Evolutionary conservation across 2,888 invertebrate genomes (phyloP).

Genomic region (Meliscaeva auricollis): DNA sequence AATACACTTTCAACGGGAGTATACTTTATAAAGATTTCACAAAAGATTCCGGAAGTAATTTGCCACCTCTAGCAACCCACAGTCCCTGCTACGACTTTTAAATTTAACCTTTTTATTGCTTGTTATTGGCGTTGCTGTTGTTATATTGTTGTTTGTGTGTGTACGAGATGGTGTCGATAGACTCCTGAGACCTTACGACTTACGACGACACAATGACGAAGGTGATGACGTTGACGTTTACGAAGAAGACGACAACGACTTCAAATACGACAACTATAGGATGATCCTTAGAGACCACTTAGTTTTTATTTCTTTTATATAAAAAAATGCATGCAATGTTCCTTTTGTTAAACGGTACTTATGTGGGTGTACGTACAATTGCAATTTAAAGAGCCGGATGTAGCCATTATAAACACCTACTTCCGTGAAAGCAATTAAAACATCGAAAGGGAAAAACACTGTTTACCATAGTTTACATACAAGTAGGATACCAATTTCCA

Average conservation of each 20-base stretch:
- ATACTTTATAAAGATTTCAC: constrained; percentile 41
- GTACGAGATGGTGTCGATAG: constrained; percentile 1
- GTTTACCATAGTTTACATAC: not conserved
- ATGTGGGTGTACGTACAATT: not conserved
- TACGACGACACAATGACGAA: too few relatives aligned
- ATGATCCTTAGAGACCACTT: constrained; percentile 61
- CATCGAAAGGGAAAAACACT: constrained; percentile 24
- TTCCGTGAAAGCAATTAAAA: constrained; percentile 63
- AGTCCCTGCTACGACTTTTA: constrained; percentile 36
- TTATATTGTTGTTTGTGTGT: not conserved
- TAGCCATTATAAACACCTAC: not conserved
- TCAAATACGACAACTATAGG: not conserved
- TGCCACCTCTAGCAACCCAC: constrained; percentile 15
- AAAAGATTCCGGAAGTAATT: constrained; percentile 53
- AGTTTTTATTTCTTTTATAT: constrained; percentile 40
- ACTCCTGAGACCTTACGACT: constrained; percentile 10
- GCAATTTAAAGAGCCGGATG: constrained; percentile 27
- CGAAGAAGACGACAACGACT: not conserved
- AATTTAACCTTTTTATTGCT: constrained; percentile 28
- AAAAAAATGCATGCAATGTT: constrained; percentile 56
- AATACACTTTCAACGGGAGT: constrained; percentile 16
- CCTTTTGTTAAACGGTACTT: constrained; percentile 8
- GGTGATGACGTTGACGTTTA: not conserved
- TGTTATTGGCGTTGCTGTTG: not conserved
- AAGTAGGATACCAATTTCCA: constrained; percentile 6